Base-by-base conservation (phyloP, 2,888 invertebrate species). In the Atrina japonica region DNA sequence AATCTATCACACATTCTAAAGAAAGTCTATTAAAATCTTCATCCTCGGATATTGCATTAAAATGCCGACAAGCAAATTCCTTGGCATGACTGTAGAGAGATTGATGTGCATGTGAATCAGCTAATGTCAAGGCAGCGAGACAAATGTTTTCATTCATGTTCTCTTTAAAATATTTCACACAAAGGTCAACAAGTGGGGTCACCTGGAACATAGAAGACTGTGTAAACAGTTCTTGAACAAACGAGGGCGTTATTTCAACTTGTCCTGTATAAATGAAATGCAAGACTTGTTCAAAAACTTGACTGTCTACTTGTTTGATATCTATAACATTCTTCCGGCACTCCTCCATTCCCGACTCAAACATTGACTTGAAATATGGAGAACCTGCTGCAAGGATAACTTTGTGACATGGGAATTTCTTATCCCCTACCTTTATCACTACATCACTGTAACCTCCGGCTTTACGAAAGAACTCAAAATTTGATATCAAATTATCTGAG, bases 321-420 rank as follows among this genome's bases (percentile, higher is more conserved):
- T 81, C 80, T 40, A 87, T 83, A 0, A 77, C 75, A 52, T 80
- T 82, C 61, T 86, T 86, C 29, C 83, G 76, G 59, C 86, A 83
- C 64, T 87, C 87, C 56, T 85, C 85, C 87, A 87, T 87, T n/a
- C 86, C 86, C 1, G 86, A 86, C 2, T 84, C 81, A 75, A 87
- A 87, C 87, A 87, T 87, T 2, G 84, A 84, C 58, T 81, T 81
- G 68, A 87, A 87, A 60, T 87, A 87, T 6, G 84, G 78, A 5
- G 87, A 86, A 1, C 86, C 86, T 29, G 86, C 86, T 27, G 86
- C 86, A n/a, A 87, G 75, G 11, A 87, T 78, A 18, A 86, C 84
- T 60, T 84, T 84, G 63, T 87, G 87, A 65, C 87, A 86, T 16
- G 84, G 81, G 58, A 86, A 87, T 40, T 72, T 74, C 43, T 73